Base-by-base conservation (phyloP, 2,888 invertebrate genomes). In the Magallana nippona region DNA sequence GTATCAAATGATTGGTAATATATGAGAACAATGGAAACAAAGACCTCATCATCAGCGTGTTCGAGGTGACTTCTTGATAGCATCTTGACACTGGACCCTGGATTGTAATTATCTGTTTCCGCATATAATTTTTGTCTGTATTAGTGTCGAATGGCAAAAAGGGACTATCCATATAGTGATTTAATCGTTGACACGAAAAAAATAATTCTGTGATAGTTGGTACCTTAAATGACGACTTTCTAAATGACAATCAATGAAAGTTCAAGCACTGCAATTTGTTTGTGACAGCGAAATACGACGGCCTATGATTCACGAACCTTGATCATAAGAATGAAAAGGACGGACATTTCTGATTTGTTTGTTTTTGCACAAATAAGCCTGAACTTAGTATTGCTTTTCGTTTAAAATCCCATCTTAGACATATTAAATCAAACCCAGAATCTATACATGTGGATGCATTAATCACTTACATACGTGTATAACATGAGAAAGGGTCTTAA, bases 61-160 rank as follows among this genome's bases (percentile, higher is more conserved):
- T 71, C 71, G 71, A 32, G 27, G 32, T 71, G 27, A 71, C 71
- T 71, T 71, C 71, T 22, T 71, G 71, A 71, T 71, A 71, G 15
- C 27, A 71, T 71, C 71, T 71, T 71, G 71, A 71, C 71, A 71
- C 71, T 71, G 71, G 71, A 71, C 71, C 71, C 71, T 27, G 71
- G 71, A 71, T 71, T 27, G 22, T 27, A 71, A 71, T 71, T 71
- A 71, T 27, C 71, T 71, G 71, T 71, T 71, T 71, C 71, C 71
- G 71, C 71, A 71, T 32, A 22, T 71, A 27, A 32, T 71, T 71
- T n/a, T 71, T 71, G 27, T 32, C 71, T 71, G 71, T 27, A 71
- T 71, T 27, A 71, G 71, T 71, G 71, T 71, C 71, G 32, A 71
- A 71, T 71, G 71, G 71, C 32, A 22, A 71, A 71, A 71, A 71